A percentile compares a stretch with the other conserved stretches of the same genome.
Evolutionary conservation across 2,888 invertebrate genomes (phyloP).

Genomic region (Catocala fraxini): DNA sequence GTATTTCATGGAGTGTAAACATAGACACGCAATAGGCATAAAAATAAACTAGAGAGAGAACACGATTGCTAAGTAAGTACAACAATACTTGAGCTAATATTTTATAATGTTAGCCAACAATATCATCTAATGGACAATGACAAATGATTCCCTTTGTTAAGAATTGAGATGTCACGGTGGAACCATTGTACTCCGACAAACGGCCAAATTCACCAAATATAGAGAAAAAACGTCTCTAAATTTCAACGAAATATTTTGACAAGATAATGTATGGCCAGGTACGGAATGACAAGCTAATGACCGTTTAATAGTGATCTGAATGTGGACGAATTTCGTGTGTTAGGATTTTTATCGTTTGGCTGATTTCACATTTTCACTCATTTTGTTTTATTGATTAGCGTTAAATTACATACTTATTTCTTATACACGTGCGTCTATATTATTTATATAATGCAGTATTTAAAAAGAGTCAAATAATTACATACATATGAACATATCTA

Average conservation of each 20-base stretch:
- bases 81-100: slow-evolving; percentile 63
- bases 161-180: slow-evolving; percentile 82
- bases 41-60: slow-evolving; percentile 30
- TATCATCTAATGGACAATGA: slow-evolving; percentile 85
- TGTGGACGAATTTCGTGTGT: slow-evolving; percentile 30
- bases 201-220: slow-evolving; percentile 80
- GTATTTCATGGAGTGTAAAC: slow-evolving; percentile 17
- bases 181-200: slow-evolving; percentile 71
- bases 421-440: no score
- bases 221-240: slow-evolving; percentile 61
- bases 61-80: slow-evolving; percentile 31
- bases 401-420: no score
- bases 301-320: slow-evolving; percentile 69
- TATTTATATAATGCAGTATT: no score
- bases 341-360: slow-evolving; percentile 2
- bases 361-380: slow-evolving; percentile 17
- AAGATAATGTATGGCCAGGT: slow-evolving; percentile 83
- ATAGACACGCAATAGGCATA: slow-evolving; percentile 19
- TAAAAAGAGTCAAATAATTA: no score
- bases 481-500: no score
- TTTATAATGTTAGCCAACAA: slow-evolving; percentile 78
- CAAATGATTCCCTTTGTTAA: slow-evolving; percentile 82
- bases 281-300: slow-evolving; percentile 77
- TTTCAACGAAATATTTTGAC: slow-evolving; percentile 85
- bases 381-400: neutral